phyloP scores from a whole-genome alignment of 2,113 vertebrate species.

The Istiophorus platypterus region DNA sequence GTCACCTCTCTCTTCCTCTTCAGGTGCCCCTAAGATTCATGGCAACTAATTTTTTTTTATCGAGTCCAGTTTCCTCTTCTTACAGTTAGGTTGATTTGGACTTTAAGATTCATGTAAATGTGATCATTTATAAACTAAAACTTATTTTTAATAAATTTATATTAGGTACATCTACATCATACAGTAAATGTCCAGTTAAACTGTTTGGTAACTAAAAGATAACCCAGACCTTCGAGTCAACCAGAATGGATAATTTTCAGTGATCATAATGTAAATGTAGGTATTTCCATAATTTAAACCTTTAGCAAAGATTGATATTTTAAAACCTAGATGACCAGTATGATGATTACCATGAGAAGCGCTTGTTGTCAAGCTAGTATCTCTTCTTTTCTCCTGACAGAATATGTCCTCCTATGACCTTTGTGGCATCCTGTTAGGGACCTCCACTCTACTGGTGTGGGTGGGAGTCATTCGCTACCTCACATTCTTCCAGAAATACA shows the following conservation, averaged over 20 bases:
- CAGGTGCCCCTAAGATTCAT: too few relatives aligned
- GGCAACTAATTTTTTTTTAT: not conserved
- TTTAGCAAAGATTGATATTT: not conserved
- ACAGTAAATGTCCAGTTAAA: too few relatives aligned
- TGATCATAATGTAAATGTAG: not conserved
- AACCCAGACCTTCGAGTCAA: too few relatives aligned
- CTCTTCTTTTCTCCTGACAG: constrained; percentile 73
- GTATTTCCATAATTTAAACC: not conserved
- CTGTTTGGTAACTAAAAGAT: too few relatives aligned
- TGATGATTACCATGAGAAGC: not conserved
- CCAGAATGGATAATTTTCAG: too few relatives aligned
- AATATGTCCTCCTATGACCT: constrained; percentile 91
- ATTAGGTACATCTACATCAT: too few relatives aligned
- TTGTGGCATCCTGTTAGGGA: constrained; percentile 94
- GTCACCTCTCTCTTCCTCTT: not conserved
- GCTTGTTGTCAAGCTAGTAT: not conserved
- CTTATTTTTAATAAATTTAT: too few relatives aligned
- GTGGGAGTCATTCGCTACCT: constrained; percentile 96
- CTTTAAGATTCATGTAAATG: not conserved
- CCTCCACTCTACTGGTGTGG: constrained; percentile 95
- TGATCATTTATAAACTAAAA: not conserved
- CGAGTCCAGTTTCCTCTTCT: not conserved
- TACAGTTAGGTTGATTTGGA: not conserved
- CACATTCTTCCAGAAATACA: constrained; percentile 98
- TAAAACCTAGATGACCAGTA: not conserved